Percentiles rank a stretch among this genome's conserved stretches.
Evolutionary conservation across 35 echinoderm and acorn worm species (phyloP).

Genomic region (Anneissia japonica): DNA sequence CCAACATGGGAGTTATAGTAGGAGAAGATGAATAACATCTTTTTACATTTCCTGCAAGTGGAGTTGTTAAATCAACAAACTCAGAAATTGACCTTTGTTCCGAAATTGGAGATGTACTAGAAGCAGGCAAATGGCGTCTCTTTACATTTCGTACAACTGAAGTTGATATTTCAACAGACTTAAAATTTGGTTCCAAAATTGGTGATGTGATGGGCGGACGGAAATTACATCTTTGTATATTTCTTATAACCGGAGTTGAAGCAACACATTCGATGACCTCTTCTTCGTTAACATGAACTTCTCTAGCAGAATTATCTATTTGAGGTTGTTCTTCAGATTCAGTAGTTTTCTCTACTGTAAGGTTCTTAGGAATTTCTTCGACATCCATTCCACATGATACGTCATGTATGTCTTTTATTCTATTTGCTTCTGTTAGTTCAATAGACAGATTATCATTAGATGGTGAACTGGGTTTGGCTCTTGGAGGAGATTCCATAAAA

Average conservation of each 20-base stretch:
- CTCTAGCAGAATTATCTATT: not conserved
- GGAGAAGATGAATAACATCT: too few relatives aligned
- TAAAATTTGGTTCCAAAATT: not conserved
- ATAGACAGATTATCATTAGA: too few relatives aligned
- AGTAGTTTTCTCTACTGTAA: not conserved
- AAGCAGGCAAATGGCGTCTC: not conserved
- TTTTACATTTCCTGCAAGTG: too few relatives aligned
- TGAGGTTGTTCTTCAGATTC: not conserved
- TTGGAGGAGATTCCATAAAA: not conserved
- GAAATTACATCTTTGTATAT: not conserved
- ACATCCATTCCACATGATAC: too few relatives aligned
- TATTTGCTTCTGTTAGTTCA: too few relatives aligned
- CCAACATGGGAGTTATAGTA: too few relatives aligned
- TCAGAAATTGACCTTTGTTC: not conserved
- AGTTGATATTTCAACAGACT: not conserved
- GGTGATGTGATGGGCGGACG: not conserved
- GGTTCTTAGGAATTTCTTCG: too few relatives aligned
- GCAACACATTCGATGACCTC: not conserved
- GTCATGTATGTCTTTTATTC: too few relatives aligned
- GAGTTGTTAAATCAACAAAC: too few relatives aligned
- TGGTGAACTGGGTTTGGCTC: not conserved
- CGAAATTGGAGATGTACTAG: not conserved
- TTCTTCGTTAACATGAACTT: not conserved
- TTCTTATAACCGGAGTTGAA: not conserved
- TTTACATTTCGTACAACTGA: not conserved